phyloP scores from a whole-genome alignment of 2,113 vertebrate species.

The Podarcis muralis region DNA sequence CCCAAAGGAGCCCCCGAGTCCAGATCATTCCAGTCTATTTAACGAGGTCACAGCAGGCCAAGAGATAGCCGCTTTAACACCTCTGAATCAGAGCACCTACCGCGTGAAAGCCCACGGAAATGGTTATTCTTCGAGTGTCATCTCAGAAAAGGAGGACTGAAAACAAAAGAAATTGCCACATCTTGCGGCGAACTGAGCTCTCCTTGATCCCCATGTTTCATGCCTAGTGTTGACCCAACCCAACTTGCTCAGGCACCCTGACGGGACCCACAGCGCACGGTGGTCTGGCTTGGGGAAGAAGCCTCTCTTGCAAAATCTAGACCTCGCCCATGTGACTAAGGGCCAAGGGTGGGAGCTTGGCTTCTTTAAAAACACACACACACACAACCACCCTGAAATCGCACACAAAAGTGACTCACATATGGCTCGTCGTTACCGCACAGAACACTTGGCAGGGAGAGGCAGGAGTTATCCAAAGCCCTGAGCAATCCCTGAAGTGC shows the following conservation, averaged over 20 bases:
- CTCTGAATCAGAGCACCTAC: accelerated
- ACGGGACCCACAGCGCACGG: not conserved
- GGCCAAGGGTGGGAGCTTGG: slow-evolving; percentile 47
- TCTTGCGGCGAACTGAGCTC: not conserved
- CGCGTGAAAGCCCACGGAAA: not conserved
- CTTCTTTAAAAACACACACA: not conserved
- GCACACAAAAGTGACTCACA: slow-evolving; percentile 53
- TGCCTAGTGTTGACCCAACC: not conserved
- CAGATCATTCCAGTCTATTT: not conserved
- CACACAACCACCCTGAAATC: not conserved
- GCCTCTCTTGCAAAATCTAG: slow-evolving; percentile 26
- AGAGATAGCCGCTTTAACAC: not conserved
- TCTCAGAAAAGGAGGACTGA: accelerated
- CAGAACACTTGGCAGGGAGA: not conserved
- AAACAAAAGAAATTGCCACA: not conserved
- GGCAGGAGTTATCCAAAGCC: accelerated
- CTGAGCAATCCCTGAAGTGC: not conserved
- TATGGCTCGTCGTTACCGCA: slow-evolving; percentile 23
- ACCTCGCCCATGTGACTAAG: slow-evolving; percentile 29
- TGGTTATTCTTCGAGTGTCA: not conserved
- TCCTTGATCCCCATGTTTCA: accelerated
- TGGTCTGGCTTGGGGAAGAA: not conserved
- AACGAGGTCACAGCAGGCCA: not conserved
- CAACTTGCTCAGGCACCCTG: not conserved
- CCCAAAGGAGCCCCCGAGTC: no score